Conservation (phyloP, 1,140 invertebrate species). For the Bombus cullumanus region DNA sequence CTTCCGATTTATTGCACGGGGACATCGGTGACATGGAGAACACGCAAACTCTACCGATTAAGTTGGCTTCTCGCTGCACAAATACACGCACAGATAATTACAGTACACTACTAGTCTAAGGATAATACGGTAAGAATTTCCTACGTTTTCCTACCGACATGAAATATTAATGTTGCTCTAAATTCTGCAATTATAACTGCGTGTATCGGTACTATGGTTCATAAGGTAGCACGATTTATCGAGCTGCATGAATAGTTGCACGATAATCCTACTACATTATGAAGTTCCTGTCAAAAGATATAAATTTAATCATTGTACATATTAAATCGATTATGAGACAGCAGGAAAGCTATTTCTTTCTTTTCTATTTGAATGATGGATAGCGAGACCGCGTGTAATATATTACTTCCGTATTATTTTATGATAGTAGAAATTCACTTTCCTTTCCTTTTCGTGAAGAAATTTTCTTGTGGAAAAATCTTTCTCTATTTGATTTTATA, state of each 20-base stretch:
- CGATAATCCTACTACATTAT: neutral
- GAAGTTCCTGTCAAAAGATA: conserved; percentile 12
- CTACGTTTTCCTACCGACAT: conserved; percentile 22
- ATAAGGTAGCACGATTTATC: conserved; percentile 32
- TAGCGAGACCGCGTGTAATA: neutral
- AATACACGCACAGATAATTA: conserved; percentile 61
- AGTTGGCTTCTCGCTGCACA: conserved; percentile 47
- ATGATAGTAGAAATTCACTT: neutral
- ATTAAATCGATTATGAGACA: conserved; percentile 33
- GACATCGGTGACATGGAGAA: conserved; percentile 64
- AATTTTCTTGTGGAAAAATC: neutral
- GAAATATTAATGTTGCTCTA: conserved; percentile 43
- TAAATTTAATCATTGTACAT: conserved; percentile 18
- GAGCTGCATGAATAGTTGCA: conserved; percentile 9
- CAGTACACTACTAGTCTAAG: conserved; percentile 23
- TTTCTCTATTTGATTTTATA: neutral
- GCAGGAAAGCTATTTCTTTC: conserved; percentile 2
- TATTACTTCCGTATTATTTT: neutral
- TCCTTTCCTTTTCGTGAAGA: neutral
- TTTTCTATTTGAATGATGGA: neutral
- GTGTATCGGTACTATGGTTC: neutral
- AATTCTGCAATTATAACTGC: conserved; percentile 25
- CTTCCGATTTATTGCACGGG: conserved; percentile 44
- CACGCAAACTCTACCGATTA: conserved; percentile 68
- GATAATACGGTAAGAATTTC: conserved; percentile 27